phyloP scores from a whole-genome alignment of 2,113 vertebrate species.

The Gobio gobio region DNA sequence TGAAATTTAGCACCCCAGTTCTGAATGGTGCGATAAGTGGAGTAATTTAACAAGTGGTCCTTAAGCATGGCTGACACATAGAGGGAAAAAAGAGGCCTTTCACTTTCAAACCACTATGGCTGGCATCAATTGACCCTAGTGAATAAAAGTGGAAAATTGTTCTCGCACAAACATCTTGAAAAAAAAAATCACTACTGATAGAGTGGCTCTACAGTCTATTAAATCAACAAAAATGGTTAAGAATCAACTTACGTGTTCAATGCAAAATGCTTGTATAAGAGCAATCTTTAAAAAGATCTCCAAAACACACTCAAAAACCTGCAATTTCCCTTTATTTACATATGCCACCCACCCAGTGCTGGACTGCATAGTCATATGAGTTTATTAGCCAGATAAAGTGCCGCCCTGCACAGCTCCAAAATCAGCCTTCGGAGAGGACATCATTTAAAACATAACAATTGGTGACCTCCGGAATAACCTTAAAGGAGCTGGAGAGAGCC shows the following conservation, averaged over 20 bases:
- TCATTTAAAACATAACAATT: constrained; percentile 45
- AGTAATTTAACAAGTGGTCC: neutral
- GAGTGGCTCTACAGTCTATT: neutral
- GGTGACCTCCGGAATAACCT: constrained; percentile 27
- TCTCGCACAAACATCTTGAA: constrained; percentile 9
- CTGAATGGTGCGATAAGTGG: neutral
- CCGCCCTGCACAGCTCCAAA: constrained; percentile 27
- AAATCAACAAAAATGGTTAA: neutral
- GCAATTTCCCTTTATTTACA: constrained; percentile 41
- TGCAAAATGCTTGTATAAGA: neutral
- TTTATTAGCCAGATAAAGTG: constrained; percentile 25
- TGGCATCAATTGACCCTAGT: neutral
- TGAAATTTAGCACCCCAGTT: neutral
- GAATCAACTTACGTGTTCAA: neutral
- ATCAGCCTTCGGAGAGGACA: constrained; percentile 23
- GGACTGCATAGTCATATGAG: constrained; percentile 37
- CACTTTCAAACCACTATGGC: neutral
- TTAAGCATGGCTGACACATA: neutral
- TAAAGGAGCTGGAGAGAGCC: constrained; percentile 18
- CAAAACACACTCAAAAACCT: constrained; percentile 44
- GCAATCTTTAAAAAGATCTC: neutral
- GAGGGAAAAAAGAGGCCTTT: neutral
- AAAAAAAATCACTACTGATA: neutral
- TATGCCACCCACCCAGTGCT: constrained; percentile 38
- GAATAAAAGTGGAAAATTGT: neutral